Evolutionary conservation across 2,113 vertebrate species (phyloP), one percentile per base, ranked within the genome.

Genomic region (Sitta europaea): DNA sequence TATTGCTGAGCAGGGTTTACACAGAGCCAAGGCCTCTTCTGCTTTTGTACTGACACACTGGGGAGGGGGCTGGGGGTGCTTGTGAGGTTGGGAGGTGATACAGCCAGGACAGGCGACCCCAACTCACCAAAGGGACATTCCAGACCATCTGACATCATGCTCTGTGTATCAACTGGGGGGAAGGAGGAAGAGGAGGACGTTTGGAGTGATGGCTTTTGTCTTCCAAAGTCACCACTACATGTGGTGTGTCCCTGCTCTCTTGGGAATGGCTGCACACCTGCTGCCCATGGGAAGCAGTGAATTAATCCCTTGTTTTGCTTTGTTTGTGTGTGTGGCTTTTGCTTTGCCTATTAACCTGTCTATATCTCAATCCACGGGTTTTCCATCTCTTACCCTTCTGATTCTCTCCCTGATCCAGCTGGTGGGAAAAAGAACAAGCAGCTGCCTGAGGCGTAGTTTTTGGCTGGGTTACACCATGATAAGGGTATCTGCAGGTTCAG

Each of bases 151-250:
- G n/a, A n/a, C 36, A 65, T 33, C 31, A 18, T 19, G 18, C 2
- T 65, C 35, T 16, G 14, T 8, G 5, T 12, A 36, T 23, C 20
- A 57, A 50, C 4, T 8, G 2, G 23, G 36, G 1, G 15, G 6
- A 79, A 65, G 18, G 13, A 43, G 27, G 42, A 63, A 50, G 35
- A 13, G 25, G 22, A 11, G 20, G 23, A 33, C 9, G 20, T 59
- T 45, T 36, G 20, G 5, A 66, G n/a, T 29, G 33, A 45, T 29
- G 11, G 9, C 4, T 8, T 58, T 51, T 66, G 15, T n/a, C 19
- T 58, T 43, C 33, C 53, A n/a, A 73, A 43, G 58, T 43, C 1
- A 1, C 31, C 42, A 18, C 31, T 27, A 18, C 12, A 40, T 0
- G 1, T 40, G 20, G 7, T 22, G 14, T 42, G 18, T 7, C 33